A percentile compares a stretch with the other conserved stretches of the same genome.
phyloP scores from a whole-genome alignment of 2,113 vertebrate species.

The Odontesthes bonariensis region DNA sequence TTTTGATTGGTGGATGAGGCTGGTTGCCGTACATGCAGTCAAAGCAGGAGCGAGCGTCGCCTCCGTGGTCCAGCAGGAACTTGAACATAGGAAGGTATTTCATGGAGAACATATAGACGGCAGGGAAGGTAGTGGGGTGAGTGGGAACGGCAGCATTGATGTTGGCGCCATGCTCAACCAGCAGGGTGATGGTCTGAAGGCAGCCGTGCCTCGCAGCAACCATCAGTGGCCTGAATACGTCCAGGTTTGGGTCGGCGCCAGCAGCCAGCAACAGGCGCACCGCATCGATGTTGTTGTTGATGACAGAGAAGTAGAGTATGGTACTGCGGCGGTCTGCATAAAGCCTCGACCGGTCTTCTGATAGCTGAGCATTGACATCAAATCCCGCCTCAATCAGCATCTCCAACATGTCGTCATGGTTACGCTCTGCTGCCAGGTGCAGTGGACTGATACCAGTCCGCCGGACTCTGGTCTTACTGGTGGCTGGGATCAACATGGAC shows the following conservation, averaged over 20 bases:
- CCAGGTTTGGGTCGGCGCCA: constrained; percentile 91
- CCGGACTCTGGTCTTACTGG: constrained; percentile 86
- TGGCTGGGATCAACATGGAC: constrained; percentile 88
- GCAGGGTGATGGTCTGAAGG: constrained; percentile 86
- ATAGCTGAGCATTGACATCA: constrained; percentile 89
- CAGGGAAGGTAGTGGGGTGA: constrained; percentile 93
- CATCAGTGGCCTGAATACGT: constrained; percentile 91
- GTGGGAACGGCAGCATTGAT: constrained; percentile 88
- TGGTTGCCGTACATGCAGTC: constrained; percentile 84
- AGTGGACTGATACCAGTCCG: constrained; percentile 93
- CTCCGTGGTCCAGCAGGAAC: constrained; percentile 92
- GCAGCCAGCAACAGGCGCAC: constrained; percentile 87
- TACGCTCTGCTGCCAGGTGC: constrained; percentile 91
- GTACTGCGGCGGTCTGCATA: constrained; percentile 93
- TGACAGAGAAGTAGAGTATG: constrained; percentile 89
- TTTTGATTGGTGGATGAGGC: constrained; percentile 85
- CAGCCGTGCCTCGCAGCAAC: constrained; percentile 90
- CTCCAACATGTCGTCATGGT: constrained; percentile 87
- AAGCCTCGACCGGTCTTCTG: constrained; percentile 84
- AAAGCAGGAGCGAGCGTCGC: constrained; percentile 90
- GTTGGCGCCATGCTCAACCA: constrained; percentile 91
- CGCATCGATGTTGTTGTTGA: constrained; percentile 88
- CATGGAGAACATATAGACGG: constrained; percentile 92
- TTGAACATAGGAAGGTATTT: constrained; percentile 90
- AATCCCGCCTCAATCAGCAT: constrained; percentile 88